A percentile compares a stretch with the other conserved stretches of the same genome.
Evolutionary conservation across 2,888 invertebrate genomes (phyloP).

Genomic region (Laspeyria flexula): DNA sequence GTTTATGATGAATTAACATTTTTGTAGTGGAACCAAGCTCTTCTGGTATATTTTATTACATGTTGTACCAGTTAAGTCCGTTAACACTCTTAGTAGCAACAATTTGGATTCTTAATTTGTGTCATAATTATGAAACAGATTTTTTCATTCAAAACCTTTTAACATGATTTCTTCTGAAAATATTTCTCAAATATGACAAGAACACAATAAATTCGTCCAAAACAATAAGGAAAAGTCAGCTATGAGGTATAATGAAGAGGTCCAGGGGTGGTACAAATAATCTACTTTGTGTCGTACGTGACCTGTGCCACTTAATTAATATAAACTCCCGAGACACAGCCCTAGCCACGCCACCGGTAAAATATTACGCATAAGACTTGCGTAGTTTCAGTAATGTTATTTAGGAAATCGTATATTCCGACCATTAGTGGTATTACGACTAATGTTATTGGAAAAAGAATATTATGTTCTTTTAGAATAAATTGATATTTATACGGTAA

Average conservation of each 20-base stretch:
- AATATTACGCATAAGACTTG: conserved; percentile 24
- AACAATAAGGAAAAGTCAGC: conserved; percentile 54
- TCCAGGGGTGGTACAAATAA: conserved; percentile 59
- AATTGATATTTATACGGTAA: neutral
- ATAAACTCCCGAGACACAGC: conserved; percentile 54
- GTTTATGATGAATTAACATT: too few species aligned
- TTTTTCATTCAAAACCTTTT: too few species aligned
- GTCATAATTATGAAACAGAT: too few species aligned
- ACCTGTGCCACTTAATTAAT: conserved; percentile 63
- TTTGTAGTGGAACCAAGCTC: too few species aligned
- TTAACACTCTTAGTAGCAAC: too few species aligned
- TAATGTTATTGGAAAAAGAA: conserved; percentile 15
- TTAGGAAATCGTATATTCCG: conserved; percentile 12
- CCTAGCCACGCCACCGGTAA: conserved; percentile 29
- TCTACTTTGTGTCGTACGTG: conserved; percentile 65
- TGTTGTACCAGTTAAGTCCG: too few species aligned
- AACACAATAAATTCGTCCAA: conserved; percentile 17
- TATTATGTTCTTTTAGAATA: neutral
- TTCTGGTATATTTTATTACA: too few species aligned
- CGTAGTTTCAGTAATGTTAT: conserved; percentile 4
- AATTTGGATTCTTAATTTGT: too few species aligned
- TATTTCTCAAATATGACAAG: neutral
- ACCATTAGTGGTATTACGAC: neutral
- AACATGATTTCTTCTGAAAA: too few species aligned
- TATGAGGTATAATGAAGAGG: conserved; percentile 47